These are phyloP conservation scores for Bombus fervidus DNA, from an alignment of 1,140 invertebrate genomes.

Conservation along the genomic window DNA sequence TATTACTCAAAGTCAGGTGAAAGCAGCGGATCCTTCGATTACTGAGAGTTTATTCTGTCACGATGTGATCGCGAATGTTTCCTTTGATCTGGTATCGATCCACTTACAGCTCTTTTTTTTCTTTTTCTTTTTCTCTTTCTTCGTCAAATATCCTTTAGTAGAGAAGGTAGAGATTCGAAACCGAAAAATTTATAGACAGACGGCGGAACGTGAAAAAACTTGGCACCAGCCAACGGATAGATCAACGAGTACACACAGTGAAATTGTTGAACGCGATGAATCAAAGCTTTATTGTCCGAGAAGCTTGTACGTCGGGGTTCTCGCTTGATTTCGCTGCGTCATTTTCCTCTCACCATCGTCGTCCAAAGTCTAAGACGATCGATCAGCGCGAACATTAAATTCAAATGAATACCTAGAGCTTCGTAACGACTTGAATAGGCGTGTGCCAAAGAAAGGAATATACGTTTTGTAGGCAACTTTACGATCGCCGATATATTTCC, in stretches of 20 bases:
- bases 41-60: no score
- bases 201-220: slow-evolving; percentile 1
- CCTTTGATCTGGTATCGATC: neutral
- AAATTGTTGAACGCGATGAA: slow-evolving; percentile 17
- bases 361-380: slow-evolving; percentile 22
- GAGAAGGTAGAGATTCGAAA: neutral
- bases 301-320: neutral
- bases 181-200: slow-evolving; percentile 20
- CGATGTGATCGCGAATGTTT: no score
- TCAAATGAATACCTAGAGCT: slow-evolving; percentile 16
- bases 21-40: no score
- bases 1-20: no score
- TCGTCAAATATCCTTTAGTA: no score
- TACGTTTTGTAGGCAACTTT: neutral
- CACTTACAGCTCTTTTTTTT: neutral
- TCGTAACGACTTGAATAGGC: slow-evolving; percentile 8
- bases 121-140: no score
- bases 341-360: slow-evolving; percentile 2
- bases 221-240: slow-evolving; percentile 24
- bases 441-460: slow-evolving; percentile 6
- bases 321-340: slow-evolving; percentile 34
- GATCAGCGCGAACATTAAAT: slow-evolving; percentile 33
- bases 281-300: slow-evolving; percentile 39
- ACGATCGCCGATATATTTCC: no score
- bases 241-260: slow-evolving; percentile 9